These are phyloP conservation scores for Acridotheres tristis DNA, from an alignment of 2,797 vertebrate genomes.

Conservation along the genomic window DNA sequence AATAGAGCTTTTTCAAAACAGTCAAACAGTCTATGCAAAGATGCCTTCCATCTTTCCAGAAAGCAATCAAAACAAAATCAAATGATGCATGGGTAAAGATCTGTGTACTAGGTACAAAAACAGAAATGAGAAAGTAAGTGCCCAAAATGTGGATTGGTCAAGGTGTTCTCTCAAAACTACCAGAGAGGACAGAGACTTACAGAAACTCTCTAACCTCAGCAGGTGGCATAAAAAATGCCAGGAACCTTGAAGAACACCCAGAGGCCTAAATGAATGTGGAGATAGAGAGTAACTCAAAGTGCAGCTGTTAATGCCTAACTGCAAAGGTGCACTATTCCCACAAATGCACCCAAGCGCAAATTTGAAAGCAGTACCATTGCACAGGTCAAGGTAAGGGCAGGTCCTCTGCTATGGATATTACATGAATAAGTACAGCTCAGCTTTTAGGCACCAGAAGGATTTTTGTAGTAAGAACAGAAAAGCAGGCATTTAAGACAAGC, in stretches of 20 bases:
- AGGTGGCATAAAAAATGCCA: background rate
- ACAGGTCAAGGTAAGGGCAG: constrained; percentile 14
- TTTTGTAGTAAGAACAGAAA: background rate
- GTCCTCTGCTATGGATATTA: background rate
- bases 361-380: background rate
- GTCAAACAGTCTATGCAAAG: background rate
- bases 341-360: background rate
- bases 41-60: background rate
- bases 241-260: background rate
- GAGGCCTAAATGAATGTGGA: background rate
- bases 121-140: background rate
- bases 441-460: background rate
- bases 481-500: background rate
- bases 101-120: background rate
- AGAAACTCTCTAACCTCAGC: background rate
- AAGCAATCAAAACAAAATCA: background rate
- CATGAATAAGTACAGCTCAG: background rate
- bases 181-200: background rate
- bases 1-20: constrained; percentile 71
- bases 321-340: background rate
- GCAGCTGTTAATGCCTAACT: constrained; percentile 41
- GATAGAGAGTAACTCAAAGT: background rate
- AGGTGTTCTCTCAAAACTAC: background rate
- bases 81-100: background rate
- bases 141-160: background rate